phyloP scores from a whole-genome alignment of 2,888 invertebrate species.

The Marronus borbonicus region DNA sequence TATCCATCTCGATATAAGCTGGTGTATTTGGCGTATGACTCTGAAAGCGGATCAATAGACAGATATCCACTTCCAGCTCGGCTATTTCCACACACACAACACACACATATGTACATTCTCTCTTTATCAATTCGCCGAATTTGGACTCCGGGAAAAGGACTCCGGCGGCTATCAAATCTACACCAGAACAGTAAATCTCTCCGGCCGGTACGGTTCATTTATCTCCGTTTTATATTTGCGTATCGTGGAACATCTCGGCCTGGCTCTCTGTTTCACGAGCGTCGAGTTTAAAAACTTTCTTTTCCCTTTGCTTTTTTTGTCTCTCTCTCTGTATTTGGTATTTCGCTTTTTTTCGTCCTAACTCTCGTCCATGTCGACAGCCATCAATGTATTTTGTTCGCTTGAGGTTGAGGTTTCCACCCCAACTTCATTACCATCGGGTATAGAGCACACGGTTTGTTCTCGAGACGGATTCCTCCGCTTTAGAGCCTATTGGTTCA shows the following conservation, averaged over 20 bases:
- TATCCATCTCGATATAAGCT: conserved; percentile 5
- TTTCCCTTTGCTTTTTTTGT: conserved; percentile 15
- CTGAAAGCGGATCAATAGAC: conserved; percentile 25
- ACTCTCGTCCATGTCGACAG: neutral
- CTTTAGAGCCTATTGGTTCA: conserved; percentile 46
- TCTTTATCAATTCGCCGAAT: conserved; percentile 44
- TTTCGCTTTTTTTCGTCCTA: neutral
- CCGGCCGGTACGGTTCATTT: conserved; percentile 62
- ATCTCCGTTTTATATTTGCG: conserved; percentile 62
- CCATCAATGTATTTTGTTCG: conserved; percentile 11
- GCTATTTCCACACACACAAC: conserved; percentile 15
- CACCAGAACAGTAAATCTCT: conserved; percentile 60
- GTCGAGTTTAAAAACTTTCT: conserved; percentile 39
- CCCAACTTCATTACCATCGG: neutral
- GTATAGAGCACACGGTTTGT: conserved; percentile 10
- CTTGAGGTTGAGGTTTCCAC: neutral
- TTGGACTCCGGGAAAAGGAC: conserved; percentile 50
- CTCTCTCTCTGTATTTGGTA: neutral
- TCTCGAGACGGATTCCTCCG: conserved; percentile 37
- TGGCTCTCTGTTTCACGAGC: conserved; percentile 21
- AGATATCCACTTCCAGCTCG: conserved; percentile 3
- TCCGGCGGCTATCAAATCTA: conserved; percentile 57
- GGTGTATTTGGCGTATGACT: neutral
- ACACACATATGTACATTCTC: conserved; percentile 4
- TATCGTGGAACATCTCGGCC: conserved; percentile 56